A percentile compares a stretch with the other conserved stretches of the same genome.
Evolutionary conservation across 2,888 invertebrate species (phyloP).

Genomic region (Carabus problematicus): DNA sequence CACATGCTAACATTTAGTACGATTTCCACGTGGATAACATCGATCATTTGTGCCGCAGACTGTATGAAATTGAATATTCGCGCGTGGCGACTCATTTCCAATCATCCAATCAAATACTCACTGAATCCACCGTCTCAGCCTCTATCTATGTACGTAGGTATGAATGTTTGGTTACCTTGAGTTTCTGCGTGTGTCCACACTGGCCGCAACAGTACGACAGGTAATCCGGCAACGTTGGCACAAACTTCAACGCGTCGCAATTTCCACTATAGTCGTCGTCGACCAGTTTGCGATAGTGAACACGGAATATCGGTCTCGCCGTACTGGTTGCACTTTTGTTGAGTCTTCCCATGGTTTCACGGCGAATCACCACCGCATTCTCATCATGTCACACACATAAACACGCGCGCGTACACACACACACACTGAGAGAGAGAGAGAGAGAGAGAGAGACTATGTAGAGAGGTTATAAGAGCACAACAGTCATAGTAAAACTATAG

Average conservation of each 20-base stretch:
- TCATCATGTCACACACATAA: slow-evolving; percentile 18
- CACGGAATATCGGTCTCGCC: slow-evolving; percentile 62
- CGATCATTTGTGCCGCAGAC: too few relatives aligned
- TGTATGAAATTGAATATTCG: too few relatives aligned
- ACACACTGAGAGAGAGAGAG: neutral
- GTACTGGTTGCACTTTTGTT: slow-evolving; percentile 57
- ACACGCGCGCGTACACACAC: slow-evolving; percentile 5
- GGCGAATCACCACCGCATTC: slow-evolving; percentile 43
- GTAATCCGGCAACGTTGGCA: slow-evolving; percentile 64
- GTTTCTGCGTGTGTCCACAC: slow-evolving; percentile 67
- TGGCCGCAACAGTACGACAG: slow-evolving; percentile 68
- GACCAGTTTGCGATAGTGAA: slow-evolving; percentile 66
- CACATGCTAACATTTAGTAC: too few relatives aligned
- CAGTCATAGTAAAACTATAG: too few relatives aligned
- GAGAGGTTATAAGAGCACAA: too few relatives aligned
- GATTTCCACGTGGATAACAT: too few relatives aligned
- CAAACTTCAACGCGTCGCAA: slow-evolving; percentile 58
- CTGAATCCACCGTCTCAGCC: neutral
- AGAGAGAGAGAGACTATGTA: too few relatives aligned
- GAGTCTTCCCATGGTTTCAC: slow-evolving; percentile 62
- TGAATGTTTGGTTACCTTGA: slow-evolving; percentile 59
- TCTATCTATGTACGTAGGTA: neutral
- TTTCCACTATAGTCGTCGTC: slow-evolving; percentile 64
- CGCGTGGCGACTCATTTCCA: too few relatives aligned
- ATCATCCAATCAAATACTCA: too few relatives aligned